A percentile compares a stretch with the other conserved stretches of the same genome.
Conservation (phyloP, 2,797 vertebrate species). For the Propithecus deckenii region DNA sequence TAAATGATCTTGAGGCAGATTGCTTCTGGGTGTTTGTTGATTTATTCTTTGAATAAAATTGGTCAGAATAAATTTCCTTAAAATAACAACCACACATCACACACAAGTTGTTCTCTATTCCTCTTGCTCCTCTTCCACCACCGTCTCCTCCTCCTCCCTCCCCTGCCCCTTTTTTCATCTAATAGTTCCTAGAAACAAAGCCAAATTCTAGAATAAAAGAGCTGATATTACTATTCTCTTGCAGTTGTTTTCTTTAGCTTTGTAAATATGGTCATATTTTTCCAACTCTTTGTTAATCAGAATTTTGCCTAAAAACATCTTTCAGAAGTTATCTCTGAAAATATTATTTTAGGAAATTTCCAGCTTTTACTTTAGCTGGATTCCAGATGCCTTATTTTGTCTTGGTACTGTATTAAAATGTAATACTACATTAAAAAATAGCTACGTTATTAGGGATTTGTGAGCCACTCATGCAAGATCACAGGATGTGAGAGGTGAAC, state of each 20-base stretch:
- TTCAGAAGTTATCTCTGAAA: background rate
- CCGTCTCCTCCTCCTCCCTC: background rate
- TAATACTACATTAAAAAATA: background rate
- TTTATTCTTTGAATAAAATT: slow-evolving; percentile 55
- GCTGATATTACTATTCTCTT: background rate
- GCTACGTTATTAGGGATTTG: background rate
- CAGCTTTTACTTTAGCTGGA: background rate
- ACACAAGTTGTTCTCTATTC: background rate
- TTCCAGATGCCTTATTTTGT: background rate
- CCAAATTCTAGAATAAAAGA: background rate
- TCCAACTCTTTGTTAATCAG: slow-evolving; percentile 20
- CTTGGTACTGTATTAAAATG: background rate
- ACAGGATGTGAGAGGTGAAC: background rate
- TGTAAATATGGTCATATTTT: slow-evolving; percentile 10
- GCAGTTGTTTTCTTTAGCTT: slow-evolving; percentile 10
- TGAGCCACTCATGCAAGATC: background rate
- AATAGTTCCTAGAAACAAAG: slow-evolving; percentile 48
- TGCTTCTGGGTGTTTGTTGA: slow-evolving; percentile 27
- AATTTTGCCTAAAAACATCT: slow-evolving; percentile 50
- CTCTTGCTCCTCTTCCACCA: background rate
- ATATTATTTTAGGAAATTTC: slow-evolving; percentile 17
- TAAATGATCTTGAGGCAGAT: background rate
- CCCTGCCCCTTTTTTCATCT: background rate
- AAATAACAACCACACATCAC: background rate
- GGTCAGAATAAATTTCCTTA: slow-evolving; percentile 56